Percentiles rank a stretch among this genome's conserved stretches.
Conservation (phyloP, 2,113 vertebrate genomes). For the Oreamnos americanus region DNA sequence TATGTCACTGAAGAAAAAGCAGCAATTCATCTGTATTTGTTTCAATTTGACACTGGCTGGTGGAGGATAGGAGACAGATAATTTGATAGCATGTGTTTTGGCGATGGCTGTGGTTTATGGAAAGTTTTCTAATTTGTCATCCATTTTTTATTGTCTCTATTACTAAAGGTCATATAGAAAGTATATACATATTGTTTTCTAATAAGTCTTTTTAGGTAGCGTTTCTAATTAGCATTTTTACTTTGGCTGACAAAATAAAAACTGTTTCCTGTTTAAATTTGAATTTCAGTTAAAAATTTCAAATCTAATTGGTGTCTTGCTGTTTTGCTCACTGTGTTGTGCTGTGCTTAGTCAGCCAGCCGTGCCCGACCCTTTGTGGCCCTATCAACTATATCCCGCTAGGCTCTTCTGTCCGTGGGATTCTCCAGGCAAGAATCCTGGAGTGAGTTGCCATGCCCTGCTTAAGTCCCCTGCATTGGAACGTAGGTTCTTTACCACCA, state of each 20-base stretch:
- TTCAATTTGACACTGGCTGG: constrained; percentile 50
- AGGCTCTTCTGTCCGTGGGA: not conserved
- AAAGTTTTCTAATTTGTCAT: constrained; percentile 46
- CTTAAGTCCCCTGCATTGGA: not conserved
- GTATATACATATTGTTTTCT: constrained; percentile 24
- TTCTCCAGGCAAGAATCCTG: not conserved
- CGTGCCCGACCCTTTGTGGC: fast-evolving
- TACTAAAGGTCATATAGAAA: not conserved
- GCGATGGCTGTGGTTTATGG: constrained; percentile 39
- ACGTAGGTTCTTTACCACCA: not conserved
- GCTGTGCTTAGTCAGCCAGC: not conserved
- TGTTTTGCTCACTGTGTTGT: not conserved
- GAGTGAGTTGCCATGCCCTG: not conserved
- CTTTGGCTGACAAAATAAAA: constrained; percentile 27
- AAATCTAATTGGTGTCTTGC: not conserved
- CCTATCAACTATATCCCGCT: fast-evolving
- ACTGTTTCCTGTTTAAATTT: constrained; percentile 23
- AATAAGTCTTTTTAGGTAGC: constrained; percentile 36
- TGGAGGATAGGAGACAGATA: constrained; percentile 38
- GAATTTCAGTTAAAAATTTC: not conserved
- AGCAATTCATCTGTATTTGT: constrained; percentile 70
- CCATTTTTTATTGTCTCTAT: not conserved
- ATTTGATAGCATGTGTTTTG: constrained; percentile 72
- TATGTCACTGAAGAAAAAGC: constrained; percentile 40
- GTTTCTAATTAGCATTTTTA: constrained; percentile 14